phyloP scores from a whole-genome alignment of 2,113 vertebrate genomes.

The Trichechus manatus region DNA sequence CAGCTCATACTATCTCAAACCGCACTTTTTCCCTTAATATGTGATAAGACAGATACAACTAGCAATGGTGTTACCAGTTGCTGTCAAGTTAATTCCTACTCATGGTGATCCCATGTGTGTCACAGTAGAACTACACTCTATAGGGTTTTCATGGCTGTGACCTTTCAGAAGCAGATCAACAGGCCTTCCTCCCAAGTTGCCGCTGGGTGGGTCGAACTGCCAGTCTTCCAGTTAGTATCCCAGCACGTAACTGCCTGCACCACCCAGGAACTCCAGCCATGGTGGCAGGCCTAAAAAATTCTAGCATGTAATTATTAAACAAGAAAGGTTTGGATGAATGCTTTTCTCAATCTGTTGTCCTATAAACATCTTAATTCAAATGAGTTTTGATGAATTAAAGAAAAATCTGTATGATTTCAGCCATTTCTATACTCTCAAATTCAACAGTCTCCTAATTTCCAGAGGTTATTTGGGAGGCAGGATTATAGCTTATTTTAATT shows the following conservation, averaged over 20 bases:
- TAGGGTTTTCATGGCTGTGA: neutral
- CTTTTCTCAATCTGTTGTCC: neutral
- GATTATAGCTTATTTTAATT: neutral
- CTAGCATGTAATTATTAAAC: neutral
- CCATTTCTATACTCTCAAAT: neutral
- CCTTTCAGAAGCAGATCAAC: neutral
- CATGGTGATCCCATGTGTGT: neutral
- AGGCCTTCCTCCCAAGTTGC: neutral
- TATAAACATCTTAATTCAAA: neutral
- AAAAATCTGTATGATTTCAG: neutral
- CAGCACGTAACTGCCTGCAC: neutral
- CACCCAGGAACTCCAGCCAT: neutral
- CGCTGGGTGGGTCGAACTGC: neutral
- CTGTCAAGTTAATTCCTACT: neutral
- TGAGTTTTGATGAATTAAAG: slow-evolving; percentile 7
- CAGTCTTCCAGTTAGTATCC: neutral
- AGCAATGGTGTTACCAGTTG: neutral
- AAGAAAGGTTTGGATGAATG: neutral
- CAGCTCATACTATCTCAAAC: neutral
- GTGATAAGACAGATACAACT: neutral
- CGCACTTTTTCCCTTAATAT: neutral
- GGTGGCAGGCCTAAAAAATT: neutral
- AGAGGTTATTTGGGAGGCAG: neutral
- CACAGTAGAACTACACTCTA: neutral
- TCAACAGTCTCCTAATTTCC: neutral